Base-by-base conservation (phyloP, 2,888 invertebrate genomes). In the Yponomeuta cagnagella region DNA sequence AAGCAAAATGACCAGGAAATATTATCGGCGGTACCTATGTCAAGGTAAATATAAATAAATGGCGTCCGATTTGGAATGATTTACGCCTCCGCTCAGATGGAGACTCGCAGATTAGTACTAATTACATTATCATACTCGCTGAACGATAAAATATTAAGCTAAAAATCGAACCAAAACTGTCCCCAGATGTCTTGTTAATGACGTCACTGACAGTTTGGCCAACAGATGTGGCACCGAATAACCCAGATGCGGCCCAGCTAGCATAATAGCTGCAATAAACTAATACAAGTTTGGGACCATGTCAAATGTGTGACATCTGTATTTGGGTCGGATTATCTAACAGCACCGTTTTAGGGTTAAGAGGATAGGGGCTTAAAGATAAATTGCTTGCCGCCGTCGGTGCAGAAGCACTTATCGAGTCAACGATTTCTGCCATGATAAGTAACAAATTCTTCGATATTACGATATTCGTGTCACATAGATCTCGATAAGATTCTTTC, bases 251-350 rank as follows among this genome's bases (percentile, higher is more conserved):
- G 73, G 68, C 69, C 64, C 70, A 70, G 63, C 43, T 30, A 69
- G 63, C 75, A 73, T 75, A 77, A 77, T 77, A 74, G 76, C 74
- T 72, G 73, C 73, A 73, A 73, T 75, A 74, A 75, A 76, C 78
- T 79, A 65, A 65, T 65, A 48, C 64, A 23, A 37, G 30, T 78
- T 76, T 77, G 77, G 75, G 78, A 77, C 52, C 52, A 74, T 75
- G 79, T 80, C 86, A 80, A 80, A 80, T 85, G 85, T 80, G 83
- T 87, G 85, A 89, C 90, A 90, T 89, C 85, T 90, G 89, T 90
- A 88, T 74, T 73, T 71, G 71, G 70, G 43, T 48, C 15, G 15
- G 10, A 15, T 52, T 70, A 15, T 66, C n/a, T 70, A 30, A 52
- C 48, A 52, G 65, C 64, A 48, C 12, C 63, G 33, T 43, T 63